These are phyloP conservation scores for Bombus superbus DNA, from an alignment of 1,140 invertebrate genomes.

Conservation along the genomic window DNA sequence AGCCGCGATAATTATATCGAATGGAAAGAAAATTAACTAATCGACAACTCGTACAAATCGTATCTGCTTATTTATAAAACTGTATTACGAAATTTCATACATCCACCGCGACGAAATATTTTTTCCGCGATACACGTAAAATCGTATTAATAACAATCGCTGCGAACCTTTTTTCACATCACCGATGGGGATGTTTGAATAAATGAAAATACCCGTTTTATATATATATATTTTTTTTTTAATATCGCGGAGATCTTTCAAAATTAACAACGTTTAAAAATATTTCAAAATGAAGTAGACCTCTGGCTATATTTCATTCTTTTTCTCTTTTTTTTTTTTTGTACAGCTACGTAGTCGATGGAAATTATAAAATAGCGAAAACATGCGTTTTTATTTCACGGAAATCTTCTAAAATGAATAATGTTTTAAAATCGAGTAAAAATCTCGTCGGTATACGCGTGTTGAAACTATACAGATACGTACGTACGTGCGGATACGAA, in stretches of 20 bases:
- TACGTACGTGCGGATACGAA: no score
- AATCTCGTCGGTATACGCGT: no score
- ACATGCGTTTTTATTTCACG: no score
- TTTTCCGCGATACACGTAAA: background rate
- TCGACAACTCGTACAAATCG: background rate
- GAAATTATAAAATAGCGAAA: no score
- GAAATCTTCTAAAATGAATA: no score
- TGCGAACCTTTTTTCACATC: background rate
- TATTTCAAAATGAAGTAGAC: background rate
- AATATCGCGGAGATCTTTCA: background rate
- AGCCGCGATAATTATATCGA: background rate
- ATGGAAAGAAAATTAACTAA: background rate
- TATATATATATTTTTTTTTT: background rate
- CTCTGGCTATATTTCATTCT: background rate
- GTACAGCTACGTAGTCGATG: no score
- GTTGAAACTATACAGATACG: no score
- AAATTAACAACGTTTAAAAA: background rate
- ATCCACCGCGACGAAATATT: no score
- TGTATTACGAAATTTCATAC: background rate
- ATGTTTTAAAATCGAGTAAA: no score
- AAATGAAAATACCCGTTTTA: background rate
- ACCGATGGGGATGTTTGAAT: background rate
- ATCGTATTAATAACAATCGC: background rate
- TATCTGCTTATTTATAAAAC: background rate
- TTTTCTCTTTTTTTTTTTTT: no score